Evolutionary conservation across 2,888 invertebrate species (phyloP).

Genomic region (Heliconius erato): DNA sequence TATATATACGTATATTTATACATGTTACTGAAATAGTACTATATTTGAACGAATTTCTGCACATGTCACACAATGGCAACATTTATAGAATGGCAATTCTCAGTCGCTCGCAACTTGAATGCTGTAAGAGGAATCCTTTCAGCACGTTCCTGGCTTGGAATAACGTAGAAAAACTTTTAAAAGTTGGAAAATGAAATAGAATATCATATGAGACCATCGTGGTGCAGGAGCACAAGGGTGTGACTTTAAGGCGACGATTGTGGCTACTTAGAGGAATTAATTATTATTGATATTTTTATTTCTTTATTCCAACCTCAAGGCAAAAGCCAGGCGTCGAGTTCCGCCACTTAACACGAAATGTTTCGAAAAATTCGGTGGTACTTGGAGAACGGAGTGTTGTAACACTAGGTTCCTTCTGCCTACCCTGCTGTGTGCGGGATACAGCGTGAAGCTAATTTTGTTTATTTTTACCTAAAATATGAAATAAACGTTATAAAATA

Average conservation of each 20-base stretch:
- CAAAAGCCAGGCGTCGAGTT: no score
- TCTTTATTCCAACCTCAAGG: neutral
- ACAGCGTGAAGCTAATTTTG: no score
- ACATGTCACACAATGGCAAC: slow-evolving; percentile 17
- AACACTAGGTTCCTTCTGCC: no score
- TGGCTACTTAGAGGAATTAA: no score
- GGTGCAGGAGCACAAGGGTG: neutral
- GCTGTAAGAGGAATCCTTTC: slow-evolving; percentile 47
- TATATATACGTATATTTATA: neutral
- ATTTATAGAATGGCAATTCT: slow-evolving; percentile 40
- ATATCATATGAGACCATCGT: neutral
- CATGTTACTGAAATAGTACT: neutral
- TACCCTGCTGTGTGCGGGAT: no score
- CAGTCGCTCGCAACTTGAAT: slow-evolving; percentile 42
- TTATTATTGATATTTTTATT: neutral
- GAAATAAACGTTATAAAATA: no score
- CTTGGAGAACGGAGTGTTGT: no score
- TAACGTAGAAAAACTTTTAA: slow-evolving; percentile 26
- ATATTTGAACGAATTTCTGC: slow-evolving; percentile 11
- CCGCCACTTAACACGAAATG: no score
- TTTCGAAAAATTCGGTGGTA: no score
- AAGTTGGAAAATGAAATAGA: slow-evolving; percentile 14
- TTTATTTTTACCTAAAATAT: no score
- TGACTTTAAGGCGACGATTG: neutral
- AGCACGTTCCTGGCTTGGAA: slow-evolving; percentile 42